Percentiles rank a stretch among this genome's conserved stretches.
phyloP scores from a whole-genome alignment of 2,888 invertebrate genomes.

The Ypsolopha sequella region DNA sequence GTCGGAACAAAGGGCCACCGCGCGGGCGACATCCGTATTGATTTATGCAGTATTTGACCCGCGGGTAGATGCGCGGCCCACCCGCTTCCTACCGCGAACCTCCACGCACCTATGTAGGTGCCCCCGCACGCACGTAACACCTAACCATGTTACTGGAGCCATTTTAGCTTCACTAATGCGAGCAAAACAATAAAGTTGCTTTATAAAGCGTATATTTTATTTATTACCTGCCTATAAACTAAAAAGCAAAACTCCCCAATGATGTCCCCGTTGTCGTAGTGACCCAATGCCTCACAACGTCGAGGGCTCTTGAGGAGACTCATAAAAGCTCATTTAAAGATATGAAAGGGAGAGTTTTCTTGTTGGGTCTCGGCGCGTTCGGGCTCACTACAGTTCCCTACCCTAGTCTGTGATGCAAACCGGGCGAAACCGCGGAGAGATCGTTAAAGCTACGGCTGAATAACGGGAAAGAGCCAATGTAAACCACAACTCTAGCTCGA shows the following conservation, averaged over 20 bases:
- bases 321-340: constrained; percentile 37
- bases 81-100: constrained; percentile 38
- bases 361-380: constrained; percentile 15
- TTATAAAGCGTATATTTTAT: background rate
- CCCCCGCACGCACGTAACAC: constrained; percentile 25
- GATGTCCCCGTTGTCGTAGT: constrained; percentile 22
- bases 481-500: background rate
- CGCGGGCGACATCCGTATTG: constrained; percentile 58
- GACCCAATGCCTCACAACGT: constrained; percentile 32
- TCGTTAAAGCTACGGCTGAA: constrained; percentile 2
- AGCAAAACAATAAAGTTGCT: background rate
- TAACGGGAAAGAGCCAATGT: constrained; percentile 3
- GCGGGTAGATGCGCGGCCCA: constrained; percentile 50
- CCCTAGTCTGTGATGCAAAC: constrained; percentile 25
- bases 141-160: constrained; percentile 3
- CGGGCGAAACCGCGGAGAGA: constrained; percentile 17
- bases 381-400: constrained; percentile 22
- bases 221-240: background rate
- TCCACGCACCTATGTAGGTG: constrained; percentile 32
- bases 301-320: constrained; percentile 21
- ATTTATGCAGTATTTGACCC: constrained; percentile 63
- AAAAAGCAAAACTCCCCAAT: background rate
- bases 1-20: constrained; percentile 60
- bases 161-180: background rate
- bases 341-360: constrained; percentile 31